Base-by-base conservation (phyloP, 23 tunicate species). In the Trididemnum miniatum region DNA sequence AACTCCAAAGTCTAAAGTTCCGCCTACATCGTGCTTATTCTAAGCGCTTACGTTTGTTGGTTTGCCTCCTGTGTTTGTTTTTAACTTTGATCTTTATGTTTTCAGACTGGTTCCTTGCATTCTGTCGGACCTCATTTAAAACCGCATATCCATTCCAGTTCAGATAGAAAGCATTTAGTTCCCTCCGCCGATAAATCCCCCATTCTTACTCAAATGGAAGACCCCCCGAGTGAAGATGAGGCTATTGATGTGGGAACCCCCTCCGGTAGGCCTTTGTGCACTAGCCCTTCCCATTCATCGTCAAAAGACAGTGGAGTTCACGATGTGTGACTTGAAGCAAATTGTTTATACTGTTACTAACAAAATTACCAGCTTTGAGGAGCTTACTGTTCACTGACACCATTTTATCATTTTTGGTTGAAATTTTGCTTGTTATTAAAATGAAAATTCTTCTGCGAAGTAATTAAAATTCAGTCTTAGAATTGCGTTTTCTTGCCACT, bases 291-390 rank as follows among this genome's bases (percentile, higher is more conserved):
- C 26, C 29, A 20, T n/a, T 24, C 67, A 3, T 62, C 67, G 4
- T 62, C 67, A 26, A 62, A 62, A n/a, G 67, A 62, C 29, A 62
- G 67, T 24, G 67, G 67, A n/a, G 67, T 62, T 62, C 67, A 62
- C n/a, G 67, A 62, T n/a, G 67, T 62, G 26, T 62, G 67, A 62
- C 29, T 3, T 44, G 54, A 44, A 9, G 54, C 12, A 44, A 7
- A 44, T n/a, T n/a, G n/a, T n/a, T n/a, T n/a, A n/a, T n/a, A n/a
- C n/a, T n/a, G n/a, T n/a, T n/a, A n/a, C n/a, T n/a, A n/a, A n/a
- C n/a, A n/a, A n/a, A n/a, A n/a, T n/a, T n/a, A n/a, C n/a, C n/a
- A n/a, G n/a, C n/a, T n/a, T n/a, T n/a, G n/a, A n/a, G n/a, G n/a
- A n/a, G n/a, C n/a, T n/a, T n/a, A n/a, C n/a, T n/a, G n/a, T n/a